Base-by-base conservation (phyloP, 2,113 vertebrate genomes). In the Ovis aries region DNA sequence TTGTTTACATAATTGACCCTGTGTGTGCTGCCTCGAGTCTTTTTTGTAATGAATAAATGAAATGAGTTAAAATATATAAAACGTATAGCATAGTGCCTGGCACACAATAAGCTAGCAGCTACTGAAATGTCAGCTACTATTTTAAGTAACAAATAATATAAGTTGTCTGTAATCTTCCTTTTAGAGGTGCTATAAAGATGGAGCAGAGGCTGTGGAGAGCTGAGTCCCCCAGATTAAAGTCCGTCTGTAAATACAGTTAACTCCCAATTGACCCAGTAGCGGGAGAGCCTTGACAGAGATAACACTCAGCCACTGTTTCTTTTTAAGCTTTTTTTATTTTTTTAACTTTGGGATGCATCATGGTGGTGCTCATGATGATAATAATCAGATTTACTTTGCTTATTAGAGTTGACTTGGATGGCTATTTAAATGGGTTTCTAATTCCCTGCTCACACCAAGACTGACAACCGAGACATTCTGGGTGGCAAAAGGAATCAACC, bases 391-490 rank as follows among this genome's bases (percentile, higher is more conserved):
- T 89, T 87, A 52, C 96, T 50, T 81, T 96, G 95, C 94, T 94
- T 97, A 86, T 96, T 94, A 88, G 50, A 82, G 83, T 89, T 87
- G 87, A 92, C 95, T 95, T 29, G 93, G 55, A 50, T 27, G 19
- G 94, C 88, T 91, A 12, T 91, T 91, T 96, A 92, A 96, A 96
- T 96, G 93, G 97, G 57, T 59, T 98, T 95, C 96, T 95, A 89
- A 98, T 97, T 96, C 94, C 97, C 95, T 74, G 81, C 92, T 96
- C 45, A 94, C 60, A 94, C 77, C 83, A 62, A 62, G 97, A 94
- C 82, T 92, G 95, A 97, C 97, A 88, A 86, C 86, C 12, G 14
- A 90, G 96, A 98, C 77, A 29, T 95, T 91, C 97, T 90, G 93
- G 83, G 91, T 97, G 94, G 88, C 95, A 84, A 96, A 97, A 62